Conservation (phyloP, 2,888 invertebrate genomes). For the Hermaeophaga mercurialis region DNA sequence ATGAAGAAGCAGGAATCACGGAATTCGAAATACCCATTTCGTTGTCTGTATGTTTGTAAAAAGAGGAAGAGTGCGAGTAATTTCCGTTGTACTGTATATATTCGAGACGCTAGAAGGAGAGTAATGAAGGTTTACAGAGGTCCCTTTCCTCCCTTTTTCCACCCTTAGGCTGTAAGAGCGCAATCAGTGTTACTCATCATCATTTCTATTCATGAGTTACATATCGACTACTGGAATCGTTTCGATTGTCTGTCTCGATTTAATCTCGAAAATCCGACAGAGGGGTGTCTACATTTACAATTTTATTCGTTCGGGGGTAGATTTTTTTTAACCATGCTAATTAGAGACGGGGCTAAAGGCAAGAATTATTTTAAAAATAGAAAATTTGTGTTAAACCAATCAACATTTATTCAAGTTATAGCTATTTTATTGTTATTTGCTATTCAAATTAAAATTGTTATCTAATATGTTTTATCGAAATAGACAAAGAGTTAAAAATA, state of each 20-base stretch:
- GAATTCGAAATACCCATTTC: not conserved
- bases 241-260: conserved; percentile 49
- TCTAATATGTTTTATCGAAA: too few species aligned
- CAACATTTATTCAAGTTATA: not conserved
- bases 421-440: too few species aligned
- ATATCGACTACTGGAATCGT: conserved; percentile 45
- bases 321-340: conserved; percentile 12
- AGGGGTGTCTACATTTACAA: conserved; percentile 26
- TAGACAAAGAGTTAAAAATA: too few species aligned
- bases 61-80: conserved; percentile 34
- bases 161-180: conserved; percentile 43
- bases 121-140: conserved; percentile 37
- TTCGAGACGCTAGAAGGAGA: conserved; percentile 34
- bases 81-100: conserved; percentile 42
- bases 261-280: conserved; percentile 40
- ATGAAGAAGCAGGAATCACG: too few species aligned
- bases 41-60: conserved; percentile 12
- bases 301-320: conserved; percentile 13
- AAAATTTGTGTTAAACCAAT: too few species aligned
- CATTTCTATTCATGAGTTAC: conserved; percentile 52
- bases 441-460: too few species aligned
- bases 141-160: conserved; percentile 25
- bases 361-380: not conserved
- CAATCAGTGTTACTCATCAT: conserved; percentile 52
- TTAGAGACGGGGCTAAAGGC: conserved; percentile 1